Base-by-base conservation (phyloP, 64 coral and sea anemone species). In the Montipora sp. region DNA sequence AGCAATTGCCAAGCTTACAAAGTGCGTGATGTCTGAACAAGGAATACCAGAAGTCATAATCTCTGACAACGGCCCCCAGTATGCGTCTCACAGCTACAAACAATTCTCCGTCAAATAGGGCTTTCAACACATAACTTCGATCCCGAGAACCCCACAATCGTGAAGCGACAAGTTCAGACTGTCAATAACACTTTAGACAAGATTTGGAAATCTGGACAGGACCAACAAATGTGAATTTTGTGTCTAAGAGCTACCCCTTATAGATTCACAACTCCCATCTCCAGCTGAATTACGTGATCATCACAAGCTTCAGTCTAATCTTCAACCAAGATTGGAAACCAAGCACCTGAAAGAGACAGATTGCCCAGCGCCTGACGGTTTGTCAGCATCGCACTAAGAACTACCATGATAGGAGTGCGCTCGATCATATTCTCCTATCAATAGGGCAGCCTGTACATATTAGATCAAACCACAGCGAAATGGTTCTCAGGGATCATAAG, bases 141-240 rank as follows among this genome's bases (percentile, higher is more conserved):
- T 12, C 16, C 89, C 89, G 81, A 63, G 78, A 70, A 80, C 72
- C 89, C 77, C 89, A 81, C 44, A 90, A 16, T 79, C 75, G 48
- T 18, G 83, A 87, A 22, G 23, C 23, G 23, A 24, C 23, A 24
- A 24, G 23, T 24, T 24, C 23, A 24, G 23, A 24, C 23, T 24
- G 23, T 24, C 23, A 24, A 24, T 24, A 24, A 24, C 55, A 80
- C 75, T 6, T 24, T 80, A 5, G 7, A 61, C 48, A 81, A 90
- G 21, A 76, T 58, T 75, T 1, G n/a, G 43, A 72, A 87, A 20
- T 87, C 83, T 87, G 69, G 69, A 47, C 7, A 77, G 21, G 59
- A 80, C 59, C 23, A n/a, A 7, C 0, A 6, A 27, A 67, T 73
- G 65, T 13, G 74, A 77, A 48, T 89, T 21, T 50, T 89, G 20